These are phyloP conservation scores for Pungitius pungitius DNA, from an alignment of 2,113 vertebrate genomes.

Conservation along the genomic window DNA sequence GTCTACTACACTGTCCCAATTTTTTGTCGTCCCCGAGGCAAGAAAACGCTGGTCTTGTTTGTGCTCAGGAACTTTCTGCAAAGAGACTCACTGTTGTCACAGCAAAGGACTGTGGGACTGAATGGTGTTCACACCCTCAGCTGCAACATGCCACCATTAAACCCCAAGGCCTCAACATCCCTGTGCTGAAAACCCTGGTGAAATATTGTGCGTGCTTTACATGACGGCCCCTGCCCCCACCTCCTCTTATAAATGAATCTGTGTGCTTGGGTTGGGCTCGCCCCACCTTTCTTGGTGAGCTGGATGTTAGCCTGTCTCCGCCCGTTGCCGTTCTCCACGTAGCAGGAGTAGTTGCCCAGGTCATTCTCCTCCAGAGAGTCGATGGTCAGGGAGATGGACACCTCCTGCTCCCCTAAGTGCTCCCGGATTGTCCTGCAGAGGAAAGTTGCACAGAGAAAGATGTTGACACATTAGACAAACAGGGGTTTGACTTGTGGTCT, in stretches of 20 bases:
- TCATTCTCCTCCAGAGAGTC: conserved; percentile 91
- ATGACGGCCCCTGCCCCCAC: neutral
- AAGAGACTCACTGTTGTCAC: conserved; percentile 47
- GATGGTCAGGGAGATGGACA: conserved; percentile 90
- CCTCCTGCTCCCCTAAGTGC: conserved; percentile 96
- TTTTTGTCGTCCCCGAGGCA: conserved; percentile 11
- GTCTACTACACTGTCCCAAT: conserved; percentile 43
- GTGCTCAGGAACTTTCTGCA: conserved; percentile 25
- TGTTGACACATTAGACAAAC: neutral
- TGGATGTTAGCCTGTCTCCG: conserved; percentile 88
- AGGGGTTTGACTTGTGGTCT: neutral
- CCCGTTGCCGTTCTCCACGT: conserved; percentile 93
- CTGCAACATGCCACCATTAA: conserved; percentile 19
- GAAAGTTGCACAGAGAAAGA: neutral
- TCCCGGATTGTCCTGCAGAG: conserved; percentile 88
- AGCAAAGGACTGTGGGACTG: conserved; percentile 27
- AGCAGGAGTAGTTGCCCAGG: conserved; percentile 94
- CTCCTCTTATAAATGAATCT: neutral
- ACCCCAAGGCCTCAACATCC: conserved; percentile 15
- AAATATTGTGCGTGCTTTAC: neutral
- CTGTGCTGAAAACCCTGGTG: neutral
- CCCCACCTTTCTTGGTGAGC: conserved; percentile 89
- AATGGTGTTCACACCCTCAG: conserved; percentile 36
- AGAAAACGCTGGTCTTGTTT: conserved; percentile 52
- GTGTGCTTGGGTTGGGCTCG: neutral